phyloP scores from a whole-genome alignment of 1,140 invertebrate genomes.

The Saccostrea cuccullata region DNA sequence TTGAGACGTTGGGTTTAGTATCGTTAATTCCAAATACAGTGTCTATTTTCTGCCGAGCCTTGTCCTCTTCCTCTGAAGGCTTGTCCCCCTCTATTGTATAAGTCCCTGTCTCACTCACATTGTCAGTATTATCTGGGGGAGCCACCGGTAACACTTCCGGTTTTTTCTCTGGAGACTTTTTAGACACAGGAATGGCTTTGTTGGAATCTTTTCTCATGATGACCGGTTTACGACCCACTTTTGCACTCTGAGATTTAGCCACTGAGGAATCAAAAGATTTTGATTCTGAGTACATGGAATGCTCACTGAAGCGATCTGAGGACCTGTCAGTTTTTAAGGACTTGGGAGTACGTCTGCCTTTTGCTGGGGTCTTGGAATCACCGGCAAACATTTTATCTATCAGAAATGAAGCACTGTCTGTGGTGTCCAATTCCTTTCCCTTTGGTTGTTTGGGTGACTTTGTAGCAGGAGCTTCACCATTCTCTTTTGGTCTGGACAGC shows the following conservation, averaged over 20 bases:
- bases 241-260: background rate
- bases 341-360: constrained; percentile 39
- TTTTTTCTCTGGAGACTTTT: constrained; percentile 36
- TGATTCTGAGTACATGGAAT: constrained; percentile 68
- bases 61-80: constrained; percentile 90
- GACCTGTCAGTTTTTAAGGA: constrained; percentile 38
- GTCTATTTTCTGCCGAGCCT: constrained; percentile 92
- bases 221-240: background rate
- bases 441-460: constrained; percentile 39
- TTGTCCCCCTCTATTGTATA: constrained; percentile 87
- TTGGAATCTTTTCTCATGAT: constrained; percentile 33
- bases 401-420: constrained; percentile 66
- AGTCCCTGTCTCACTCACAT: constrained; percentile 89
- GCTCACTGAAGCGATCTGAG: constrained; percentile 63
- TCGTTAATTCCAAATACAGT: constrained; percentile 84
- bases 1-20: constrained; percentile 34
- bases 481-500: constrained; percentile 48
- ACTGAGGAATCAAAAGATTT: constrained; percentile 61
- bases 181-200: constrained; percentile 10
- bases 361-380: constrained; percentile 5
- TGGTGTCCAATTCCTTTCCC: constrained; percentile 47
- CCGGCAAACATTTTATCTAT: constrained; percentile 72
- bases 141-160: constrained; percentile 10
- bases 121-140: constrained; percentile 79
- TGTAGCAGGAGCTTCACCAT: background rate